Percentiles rank a stretch among this genome's conserved stretches.
Conservation (phyloP, 2,113 vertebrate species). For the Microcebus jonahi region DNA sequence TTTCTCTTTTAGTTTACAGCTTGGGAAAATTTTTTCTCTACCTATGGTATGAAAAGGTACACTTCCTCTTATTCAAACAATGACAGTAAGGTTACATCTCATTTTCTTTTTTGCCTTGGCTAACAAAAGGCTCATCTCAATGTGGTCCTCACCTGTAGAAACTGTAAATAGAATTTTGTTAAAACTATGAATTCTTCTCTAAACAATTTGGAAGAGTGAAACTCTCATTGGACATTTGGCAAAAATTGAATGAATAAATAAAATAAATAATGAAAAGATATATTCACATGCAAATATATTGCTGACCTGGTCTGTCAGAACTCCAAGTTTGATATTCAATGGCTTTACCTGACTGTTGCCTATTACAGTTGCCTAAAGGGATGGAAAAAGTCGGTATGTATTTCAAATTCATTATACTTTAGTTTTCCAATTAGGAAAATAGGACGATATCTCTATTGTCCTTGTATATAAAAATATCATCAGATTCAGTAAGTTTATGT, state of each 20-base stretch:
- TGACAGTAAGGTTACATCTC: background rate
- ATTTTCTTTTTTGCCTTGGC: background rate
- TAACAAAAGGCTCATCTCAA: background rate
- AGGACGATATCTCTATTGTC: background rate
- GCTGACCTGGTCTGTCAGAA: background rate
- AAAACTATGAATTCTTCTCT: background rate
- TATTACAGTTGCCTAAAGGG: background rate
- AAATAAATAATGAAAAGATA: background rate
- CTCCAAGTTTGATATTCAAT: background rate
- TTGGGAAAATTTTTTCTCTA: constrained; percentile 19
- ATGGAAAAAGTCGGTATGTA: background rate
- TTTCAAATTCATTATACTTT: background rate
- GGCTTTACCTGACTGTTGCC: background rate
- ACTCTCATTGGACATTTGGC: background rate
- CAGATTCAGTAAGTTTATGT: background rate
- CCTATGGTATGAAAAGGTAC: background rate
- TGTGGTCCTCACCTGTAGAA: background rate
- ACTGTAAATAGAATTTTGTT: background rate
- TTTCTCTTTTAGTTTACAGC: constrained; percentile 8
- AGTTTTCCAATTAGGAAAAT: background rate
- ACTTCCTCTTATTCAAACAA: constrained; percentile 28
- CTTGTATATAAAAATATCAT: background rate
- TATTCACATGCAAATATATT: background rate
- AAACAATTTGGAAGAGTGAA: background rate
- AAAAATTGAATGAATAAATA: background rate